A percentile compares a stretch with the other conserved stretches of the same genome.
Conservation (phyloP, 2,797 vertebrate species). For the Enteromius unitaeniatus region DNA sequence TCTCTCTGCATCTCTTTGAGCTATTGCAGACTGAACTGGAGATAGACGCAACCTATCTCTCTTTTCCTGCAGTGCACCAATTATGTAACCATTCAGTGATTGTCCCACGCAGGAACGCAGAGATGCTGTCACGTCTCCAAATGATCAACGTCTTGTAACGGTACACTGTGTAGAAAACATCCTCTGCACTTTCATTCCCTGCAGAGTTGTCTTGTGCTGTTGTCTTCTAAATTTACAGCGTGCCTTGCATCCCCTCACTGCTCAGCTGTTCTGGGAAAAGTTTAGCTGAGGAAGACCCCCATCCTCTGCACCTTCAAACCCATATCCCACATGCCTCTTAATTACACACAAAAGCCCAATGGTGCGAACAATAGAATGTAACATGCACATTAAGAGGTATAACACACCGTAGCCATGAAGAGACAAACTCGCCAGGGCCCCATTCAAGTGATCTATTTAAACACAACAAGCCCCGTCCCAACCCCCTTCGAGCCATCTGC, state of each 20-base stretch:
- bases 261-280: slow-evolving; percentile 10
- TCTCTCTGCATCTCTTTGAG: slow-evolving; percentile 26
- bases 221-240: slow-evolving; percentile 19
- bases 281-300: slow-evolving; percentile 19
- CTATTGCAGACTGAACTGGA: slow-evolving; percentile 20
- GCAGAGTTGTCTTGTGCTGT: slow-evolving; percentile 25
- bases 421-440: slow-evolving; percentile 42
- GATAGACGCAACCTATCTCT: slow-evolving; percentile 11
- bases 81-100: slow-evolving; percentile 50
- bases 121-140: slow-evolving; percentile 33
- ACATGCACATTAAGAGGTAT: slow-evolving; percentile 29
- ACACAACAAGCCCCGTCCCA: slow-evolving; percentile 36
- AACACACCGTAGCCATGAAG: slow-evolving; percentile 35
- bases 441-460: slow-evolving; percentile 53
- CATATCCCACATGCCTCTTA: slow-evolving; percentile 39
- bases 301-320: slow-evolving; percentile 14
- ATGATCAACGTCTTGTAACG: slow-evolving; percentile 24
- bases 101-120: slow-evolving; percentile 36
- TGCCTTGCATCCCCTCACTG: not conserved
- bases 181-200: slow-evolving; percentile 23
- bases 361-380: slow-evolving; percentile 8
- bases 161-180: slow-evolving; percentile 10
- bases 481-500: slow-evolving; percentile 56
- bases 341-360: slow-evolving; percentile 12
- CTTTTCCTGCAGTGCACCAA: slow-evolving; percentile 51